Evolutionary conservation across 2,888 invertebrate species (phyloP), one percentile per base, ranked within the genome.

Genomic region (Acanthococcus lagerstroemiae): DNA sequence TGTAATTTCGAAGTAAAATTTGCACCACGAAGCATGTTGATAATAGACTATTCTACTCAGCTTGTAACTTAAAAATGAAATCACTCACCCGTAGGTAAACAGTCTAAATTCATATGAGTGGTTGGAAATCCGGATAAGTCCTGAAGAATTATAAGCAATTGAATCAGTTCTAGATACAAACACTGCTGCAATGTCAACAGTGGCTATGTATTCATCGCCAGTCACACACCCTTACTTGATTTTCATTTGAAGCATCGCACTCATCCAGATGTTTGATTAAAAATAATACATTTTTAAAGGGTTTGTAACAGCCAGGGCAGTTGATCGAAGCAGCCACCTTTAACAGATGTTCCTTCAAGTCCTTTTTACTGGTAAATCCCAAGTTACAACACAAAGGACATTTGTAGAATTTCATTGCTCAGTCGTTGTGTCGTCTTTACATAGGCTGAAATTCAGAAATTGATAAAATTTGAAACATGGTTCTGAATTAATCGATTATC

Each of bases 181-280:
- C 4, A n/a, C n/a, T 9, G 17, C 2, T 9, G 21, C 48, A 17
- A 48, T 19, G 9, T 19, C 4, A 48, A 19, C 9, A n/a, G 52
- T 15, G 2, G 9, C 21, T 22, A 2, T 22, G 15, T 37, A 15
- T n/a, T 37, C 37, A 12, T 22, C 52, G 15, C 9, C 24, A 24
- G 6, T 19, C 2, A 19, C 21, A 45, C 15, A 45, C 46, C 46
- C 19, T 45, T 19, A 19, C 15, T 45, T n/a, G 4, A 4, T 4
- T 45, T 17, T 45, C 15, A 45, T 26, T 60, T 4, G 50, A 60
- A 4, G 60, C 60, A n/a, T 25, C 4, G 25, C 66, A 66, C 21
- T 56, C 27, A 37, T 66, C 66, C 30, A 66, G 27, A 66, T 66
- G 66, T 50, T 66, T 56, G 46, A 66, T 66, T 50, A 66, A 57